Conservation (phyloP, 2,888 invertebrate genomes). For the Drosophila colorata region DNA sequence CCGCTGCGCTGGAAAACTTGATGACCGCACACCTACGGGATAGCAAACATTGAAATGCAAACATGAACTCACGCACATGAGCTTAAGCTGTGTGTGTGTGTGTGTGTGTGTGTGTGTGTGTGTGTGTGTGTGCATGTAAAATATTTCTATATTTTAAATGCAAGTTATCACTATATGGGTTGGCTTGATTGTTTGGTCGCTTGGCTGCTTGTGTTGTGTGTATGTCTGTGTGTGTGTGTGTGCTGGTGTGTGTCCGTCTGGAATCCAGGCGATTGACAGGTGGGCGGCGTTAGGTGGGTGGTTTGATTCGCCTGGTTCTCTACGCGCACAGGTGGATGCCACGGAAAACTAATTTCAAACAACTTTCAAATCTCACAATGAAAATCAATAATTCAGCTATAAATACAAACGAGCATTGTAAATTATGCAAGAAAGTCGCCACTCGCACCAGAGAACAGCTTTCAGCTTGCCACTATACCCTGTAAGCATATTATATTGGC, state of each 20-base stretch:
- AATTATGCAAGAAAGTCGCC: slow-evolving; percentile 53
- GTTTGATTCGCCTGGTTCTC: not conserved
- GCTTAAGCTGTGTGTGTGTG: slow-evolving; percentile 27
- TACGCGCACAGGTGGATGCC: slow-evolving; percentile 25
- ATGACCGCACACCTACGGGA: slow-evolving; percentile 64
- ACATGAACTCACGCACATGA: slow-evolving; percentile 59
- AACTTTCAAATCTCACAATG: slow-evolving; percentile 53
- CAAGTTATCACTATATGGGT: slow-evolving; percentile 17
- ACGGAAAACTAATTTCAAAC: slow-evolving; percentile 49
- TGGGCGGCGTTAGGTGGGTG: not conserved
- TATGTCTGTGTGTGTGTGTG: slow-evolving; percentile 4
- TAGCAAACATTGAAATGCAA: slow-evolving; percentile 63
- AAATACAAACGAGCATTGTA: slow-evolving; percentile 54
- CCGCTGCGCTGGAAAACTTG: slow-evolving; percentile 50
- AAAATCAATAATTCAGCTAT: slow-evolving; percentile 72
- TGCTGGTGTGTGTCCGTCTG: not conserved
- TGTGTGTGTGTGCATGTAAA: slow-evolving; percentile 11
- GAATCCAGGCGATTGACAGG: slow-evolving; percentile 7
- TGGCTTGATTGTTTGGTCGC: slow-evolving; percentile 30
- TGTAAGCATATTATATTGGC: not conserved
- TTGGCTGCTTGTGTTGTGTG: slow-evolving; percentile 1
- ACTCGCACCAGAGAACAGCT: slow-evolving; percentile 22
- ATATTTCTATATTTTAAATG: slow-evolving; percentile 39
- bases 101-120: slow-evolving; percentile 2
- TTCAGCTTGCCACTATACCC: not conserved